These are phyloP conservation scores for Euthynnus affinis DNA, from an alignment of 2,797 vertebrate species.

Conservation along the genomic window DNA sequence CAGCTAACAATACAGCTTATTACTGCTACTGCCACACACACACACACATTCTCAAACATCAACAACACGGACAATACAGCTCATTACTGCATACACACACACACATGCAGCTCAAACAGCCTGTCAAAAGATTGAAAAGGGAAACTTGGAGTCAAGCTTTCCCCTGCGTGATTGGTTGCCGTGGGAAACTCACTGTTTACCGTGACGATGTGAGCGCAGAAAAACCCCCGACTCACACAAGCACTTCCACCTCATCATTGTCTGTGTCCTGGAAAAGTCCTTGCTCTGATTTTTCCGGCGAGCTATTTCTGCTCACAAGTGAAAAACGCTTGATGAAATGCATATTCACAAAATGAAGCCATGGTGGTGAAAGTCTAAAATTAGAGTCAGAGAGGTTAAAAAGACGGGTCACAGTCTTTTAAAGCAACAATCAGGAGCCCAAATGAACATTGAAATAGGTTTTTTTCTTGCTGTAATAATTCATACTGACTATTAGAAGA, in stretches of 20 bases:
- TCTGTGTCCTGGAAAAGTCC: conserved; percentile 13
- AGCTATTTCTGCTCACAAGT: conserved; percentile 11
- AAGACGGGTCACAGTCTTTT: too few species aligned
- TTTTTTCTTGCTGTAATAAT: too few species aligned
- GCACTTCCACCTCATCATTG: background rate
- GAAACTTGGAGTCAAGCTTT: background rate
- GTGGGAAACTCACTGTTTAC: conserved; percentile 9
- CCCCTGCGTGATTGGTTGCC: conserved; percentile 20
- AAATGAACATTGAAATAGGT: too few species aligned
- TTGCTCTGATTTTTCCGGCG: conserved; percentile 4
- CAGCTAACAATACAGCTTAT: conserved; percentile 64
- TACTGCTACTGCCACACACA: conserved; percentile 17
- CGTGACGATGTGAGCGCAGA: background rate
- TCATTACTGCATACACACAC: conserved; percentile 29
- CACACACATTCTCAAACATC: too few species aligned
- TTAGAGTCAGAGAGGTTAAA: too few species aligned
- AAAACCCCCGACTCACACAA: conserved; percentile 11
- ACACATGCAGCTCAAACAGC: background rate
- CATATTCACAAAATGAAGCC: background rate
- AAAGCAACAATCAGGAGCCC: too few species aligned
- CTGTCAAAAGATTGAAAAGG: background rate
- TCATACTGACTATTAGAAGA: too few species aligned
- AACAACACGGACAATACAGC: conserved; percentile 25
- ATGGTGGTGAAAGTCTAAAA: background rate
- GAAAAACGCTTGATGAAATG: background rate